Base-by-base conservation (phyloP, 2,797 vertebrate species). In the Muscicapa striata region DNA sequence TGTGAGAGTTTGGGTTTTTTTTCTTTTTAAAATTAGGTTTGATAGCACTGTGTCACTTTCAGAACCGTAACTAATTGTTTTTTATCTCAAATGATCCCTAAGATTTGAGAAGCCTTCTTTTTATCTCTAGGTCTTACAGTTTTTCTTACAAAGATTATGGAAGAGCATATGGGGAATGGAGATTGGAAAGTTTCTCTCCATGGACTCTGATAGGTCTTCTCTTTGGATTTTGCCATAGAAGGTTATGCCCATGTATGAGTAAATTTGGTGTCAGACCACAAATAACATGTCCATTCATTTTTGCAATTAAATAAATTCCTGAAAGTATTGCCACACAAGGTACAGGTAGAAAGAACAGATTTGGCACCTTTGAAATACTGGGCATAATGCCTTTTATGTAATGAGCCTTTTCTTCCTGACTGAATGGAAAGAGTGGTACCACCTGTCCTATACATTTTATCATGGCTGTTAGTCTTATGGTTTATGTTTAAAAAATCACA, bases 401-500 rank as follows among this genome's bases (percentile, higher is more conserved):
- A 80, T 1, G 12, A 89, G 15, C 21, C 18, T 87, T 34, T 67
- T 81, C 79, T 38, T 89, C 41, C 61, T 70, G 49, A 14, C 16
- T 54, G 20, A 34, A 2, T 43, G 48, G 49, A 69, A 24, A 62
- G 16, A 76, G 45, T 2, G 0, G 36, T 41, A 17, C 23, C 36
- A 58, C 38, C 45, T 70, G 61, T 68, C 69, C 3, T 1, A 8
- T n/a, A 30, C 36, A 48, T 89, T 85, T 66, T 34, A 40, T 77
- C 61, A 51, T 23, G 26, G 62, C n/a, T 57, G 6, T 64, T 89
- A 36, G 12, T 84, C 59, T 67, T 75, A 51, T 10, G 52, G 48
- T 55, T 86, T 88, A 34, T 18, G 6, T 82, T 95, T 67, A 38
- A 90, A 90, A 94, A 90, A 84, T 51, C 84, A 49, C 30, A 64